Base-by-base conservation (phyloP, 2,888 invertebrate genomes). In the Drosophila kanekoi region DNA sequence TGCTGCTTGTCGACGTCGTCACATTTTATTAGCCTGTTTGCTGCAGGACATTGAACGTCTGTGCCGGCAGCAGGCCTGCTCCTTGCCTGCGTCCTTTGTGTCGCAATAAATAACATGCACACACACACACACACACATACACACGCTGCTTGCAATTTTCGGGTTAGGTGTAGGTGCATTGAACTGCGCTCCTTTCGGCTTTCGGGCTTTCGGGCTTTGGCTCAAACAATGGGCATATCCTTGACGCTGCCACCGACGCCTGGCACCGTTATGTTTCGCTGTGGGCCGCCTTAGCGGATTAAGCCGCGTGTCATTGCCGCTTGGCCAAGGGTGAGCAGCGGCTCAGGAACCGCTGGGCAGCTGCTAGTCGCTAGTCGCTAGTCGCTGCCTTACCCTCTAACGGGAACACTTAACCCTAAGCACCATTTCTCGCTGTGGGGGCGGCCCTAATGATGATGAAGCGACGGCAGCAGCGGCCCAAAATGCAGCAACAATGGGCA, bases 31-130 rank as follows among this genome's bases (percentile, higher is more conserved):
- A 87, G 85, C 87, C 78, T 73, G 79, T 79, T 79, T 74, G 82
- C 78, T 87, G 81, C 82, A 87, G 87, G 87, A 90, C 87, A 87
- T 89, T 87, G 87, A 87, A 89, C 87, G 87, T 87, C 87, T 87
- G 89, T 62, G 70, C 51, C 57, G 53, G 64, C 69, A 59, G 65
- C 61, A 23, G 49, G 62, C 61, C 78, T 72, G 67, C 63, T 67
- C 60, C 76, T 63, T 75, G 72, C 69, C 64, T 14, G 79, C 76
- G 72, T 86, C 77, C 81, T 82, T 87, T 78, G 87, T 85, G 75
- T 75, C 66, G 88, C 81, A 78, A 83, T 83, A 83, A 83, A 83
- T 83, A 82, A 86, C 63, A 70, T 41, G 64, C 67, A 69, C 59
- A 69, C 52, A 68, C 56, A 49, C 45, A 68, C 63, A 35, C 35